Conservation (phyloP, 2,797 vertebrate genomes). For the Anguilla marmorata region DNA sequence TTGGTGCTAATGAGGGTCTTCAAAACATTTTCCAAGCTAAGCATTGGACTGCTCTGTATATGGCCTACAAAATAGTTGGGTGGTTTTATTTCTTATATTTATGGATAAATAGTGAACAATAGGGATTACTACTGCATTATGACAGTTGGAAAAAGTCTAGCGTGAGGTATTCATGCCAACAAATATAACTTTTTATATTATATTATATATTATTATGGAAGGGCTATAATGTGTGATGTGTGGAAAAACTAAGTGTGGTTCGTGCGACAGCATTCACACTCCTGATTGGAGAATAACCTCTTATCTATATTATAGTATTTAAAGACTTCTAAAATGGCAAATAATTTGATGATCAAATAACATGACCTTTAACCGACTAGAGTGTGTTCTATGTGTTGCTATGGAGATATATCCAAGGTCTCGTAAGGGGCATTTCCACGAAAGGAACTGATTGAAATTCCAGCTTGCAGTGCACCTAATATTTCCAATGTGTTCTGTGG, state of each 20-base stretch:
- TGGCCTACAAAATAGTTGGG: background rate
- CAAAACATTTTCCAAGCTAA: background rate
- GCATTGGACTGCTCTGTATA: background rate
- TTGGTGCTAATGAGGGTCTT: background rate
- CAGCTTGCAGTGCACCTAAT: background rate
- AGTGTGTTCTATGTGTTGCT: background rate
- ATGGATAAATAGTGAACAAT: background rate
- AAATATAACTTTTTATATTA: background rate
- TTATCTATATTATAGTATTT: background rate
- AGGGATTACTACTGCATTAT: background rate
- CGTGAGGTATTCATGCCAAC: background rate
- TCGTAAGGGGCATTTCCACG: background rate
- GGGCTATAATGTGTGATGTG: background rate
- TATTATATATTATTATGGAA: too few relatives aligned
- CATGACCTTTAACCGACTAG: background rate
- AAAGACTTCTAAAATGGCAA: background rate
- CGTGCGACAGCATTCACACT: background rate
- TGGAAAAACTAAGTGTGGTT: background rate
- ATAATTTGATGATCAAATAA: background rate
- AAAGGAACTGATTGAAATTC: too few relatives aligned
- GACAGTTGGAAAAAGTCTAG: background rate
- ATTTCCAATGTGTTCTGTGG: background rate
- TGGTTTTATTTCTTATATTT: background rate
- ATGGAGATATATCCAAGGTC: background rate
- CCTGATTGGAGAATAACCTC: background rate